Conservation (phyloP, 2,113 vertebrate species). For the Cyphomyrus plagiostoma region DNA sequence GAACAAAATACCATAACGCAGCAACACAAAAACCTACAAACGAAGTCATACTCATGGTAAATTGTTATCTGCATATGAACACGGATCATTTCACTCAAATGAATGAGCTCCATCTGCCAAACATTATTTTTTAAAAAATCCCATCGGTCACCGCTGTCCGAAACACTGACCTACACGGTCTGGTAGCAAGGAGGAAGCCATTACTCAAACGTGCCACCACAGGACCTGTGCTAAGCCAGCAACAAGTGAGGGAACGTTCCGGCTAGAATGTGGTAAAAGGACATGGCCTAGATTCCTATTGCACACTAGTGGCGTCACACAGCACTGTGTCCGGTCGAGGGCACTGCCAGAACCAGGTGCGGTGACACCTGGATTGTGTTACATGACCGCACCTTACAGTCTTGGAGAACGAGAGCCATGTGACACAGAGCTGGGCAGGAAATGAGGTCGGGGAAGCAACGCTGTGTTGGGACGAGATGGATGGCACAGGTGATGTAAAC, state of each 20-base stretch:
- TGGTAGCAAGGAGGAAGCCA: neutral
- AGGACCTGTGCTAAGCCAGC: neutral
- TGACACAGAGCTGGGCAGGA: neutral
- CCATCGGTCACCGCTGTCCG: neutral
- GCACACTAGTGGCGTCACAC: neutral
- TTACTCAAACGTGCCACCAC: neutral
- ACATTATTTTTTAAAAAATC: neutral
- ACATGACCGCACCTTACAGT: neutral
- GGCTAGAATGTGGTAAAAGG: neutral
- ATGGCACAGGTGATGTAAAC: neutral
- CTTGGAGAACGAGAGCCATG: neutral
- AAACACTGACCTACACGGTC: constrained; percentile 2
- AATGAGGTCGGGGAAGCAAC: neutral
- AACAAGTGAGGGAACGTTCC: neutral
- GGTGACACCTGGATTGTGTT: neutral
- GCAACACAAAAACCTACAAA: neutral
- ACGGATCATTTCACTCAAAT: neutral
- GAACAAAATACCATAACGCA: neutral
- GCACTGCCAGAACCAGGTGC: neutral
- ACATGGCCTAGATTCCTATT: neutral
- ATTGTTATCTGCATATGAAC: neutral
- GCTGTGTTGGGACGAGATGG: neutral
- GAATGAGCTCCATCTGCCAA: neutral
- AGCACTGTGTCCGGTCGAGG: neutral
- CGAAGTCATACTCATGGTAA: neutral